Base-by-base conservation (phyloP, 2,113 vertebrate species). In the Meles meles region DNA sequence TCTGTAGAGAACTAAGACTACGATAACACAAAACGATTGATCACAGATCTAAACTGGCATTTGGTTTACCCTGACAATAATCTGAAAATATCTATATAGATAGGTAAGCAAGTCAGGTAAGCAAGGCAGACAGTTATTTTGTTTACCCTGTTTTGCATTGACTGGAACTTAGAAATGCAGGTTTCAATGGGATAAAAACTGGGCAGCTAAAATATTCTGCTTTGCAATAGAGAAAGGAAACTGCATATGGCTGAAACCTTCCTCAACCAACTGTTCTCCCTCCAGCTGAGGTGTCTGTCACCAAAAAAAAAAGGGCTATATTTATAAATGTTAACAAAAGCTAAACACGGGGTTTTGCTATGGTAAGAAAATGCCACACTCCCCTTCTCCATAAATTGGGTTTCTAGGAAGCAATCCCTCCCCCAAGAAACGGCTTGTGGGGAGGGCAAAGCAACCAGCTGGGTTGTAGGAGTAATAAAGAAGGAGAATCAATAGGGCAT, bases 401-500 rank as follows among this genome's bases (percentile, higher is more conserved):
- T 98, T 99, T 99, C 99, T 99, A 99, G 99, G 99, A 99, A 99
- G 99, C 99, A 98, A 98, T 99, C 98, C 99, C 99, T 98, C 98
- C 98, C 99, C 98, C 98, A 99, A 99, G 99, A 99, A 99, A 98
- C 98, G 99, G 99, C 98, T 99, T 99, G 99, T 99, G 99, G 99
- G 99, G 99, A 99, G 99, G 99, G 99, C 99, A 99, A 99, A 99
- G 99, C 99, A 99, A 99, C 99, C 99, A 99, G 99, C 99, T 99
- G 99, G 99, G 99, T 99, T 99, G 99, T 99, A 99, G 99, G 99
- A 99, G 99, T 99, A 99, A 99, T 99, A 99, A 99, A 99, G 99
- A 99, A 99, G 99, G 99, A 99, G 99, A 99, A 99, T 99, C 99
- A 99, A 99, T 99, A 99, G 99, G 99, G 99, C 99, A 99, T 99